Base-by-base conservation (phyloP, 2,888 invertebrate species). In the Drosophila mercatorum region DNA sequence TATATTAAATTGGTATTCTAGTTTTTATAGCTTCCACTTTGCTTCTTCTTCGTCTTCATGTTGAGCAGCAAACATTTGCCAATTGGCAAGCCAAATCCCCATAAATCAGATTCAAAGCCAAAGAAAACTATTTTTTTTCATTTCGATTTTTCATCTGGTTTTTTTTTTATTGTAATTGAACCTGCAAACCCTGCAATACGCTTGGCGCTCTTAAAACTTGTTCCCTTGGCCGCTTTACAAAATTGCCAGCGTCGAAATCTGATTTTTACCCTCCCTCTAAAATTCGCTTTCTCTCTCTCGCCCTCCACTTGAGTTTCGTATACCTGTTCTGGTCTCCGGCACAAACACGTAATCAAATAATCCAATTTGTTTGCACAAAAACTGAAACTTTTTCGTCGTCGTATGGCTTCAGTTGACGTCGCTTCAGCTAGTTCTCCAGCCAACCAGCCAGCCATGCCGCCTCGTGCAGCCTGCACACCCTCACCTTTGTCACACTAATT, bases 291-390 rank as follows among this genome's bases (percentile, higher is more conserved):
- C 40, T 10, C 10, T n/a, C 38, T 38, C 53, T 38, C 46, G 26
- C 2, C 12, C 47, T 36, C 57, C 38, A 38, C 14, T 40, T 52
- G 56, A 53, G 46, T 62, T 52, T 57, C 59, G 57, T 60, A 55
- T 58, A 79, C 77, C 75, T 79, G 68, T 56, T 67, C 68, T 44
- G 22, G 43, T 44, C 57, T 59, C 68, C 79, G 76, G 62, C 68
- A 78, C 80, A 80, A 85, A 85, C 82, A 83, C 81, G 85, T 83
- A 89, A 88, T 89, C 83, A 85, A 85, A 83, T 88, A 88, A 88
- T 88, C 88, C 88, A 88, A 88, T 88, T 88, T 89, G 88, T 77
- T 88, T 89, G 89, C 78, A 68, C 80, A 89, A 82, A 86, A 88
- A 79, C 82, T 86, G 81, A 81, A 83, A 85, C 86, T 85, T 88